A percentile compares a stretch with the other conserved stretches of the same genome.
phyloP scores from a whole-genome alignment of 2,113 vertebrate species.

The Chlorocebus sabaeus region DNA sequence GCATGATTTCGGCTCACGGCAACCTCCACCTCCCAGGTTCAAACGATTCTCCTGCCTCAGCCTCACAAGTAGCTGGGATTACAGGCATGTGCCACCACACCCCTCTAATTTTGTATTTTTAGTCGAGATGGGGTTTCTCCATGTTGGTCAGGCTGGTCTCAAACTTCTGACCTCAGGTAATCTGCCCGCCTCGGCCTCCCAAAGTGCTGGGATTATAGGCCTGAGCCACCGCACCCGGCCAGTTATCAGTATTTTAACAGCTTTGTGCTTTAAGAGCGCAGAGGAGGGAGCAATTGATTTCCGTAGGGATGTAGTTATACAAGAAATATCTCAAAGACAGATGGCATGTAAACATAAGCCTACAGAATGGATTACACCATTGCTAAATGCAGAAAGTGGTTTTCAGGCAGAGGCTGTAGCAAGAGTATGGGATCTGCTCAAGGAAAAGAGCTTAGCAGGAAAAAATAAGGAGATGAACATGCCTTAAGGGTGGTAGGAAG shows the following conservation, averaged over 20 bases:
- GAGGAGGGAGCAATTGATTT: not conserved
- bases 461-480: not conserved
- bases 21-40: too few species aligned
- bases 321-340: not conserved
- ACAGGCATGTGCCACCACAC: too few species aligned
- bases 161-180: too few species aligned
- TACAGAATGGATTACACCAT: not conserved
- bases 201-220: too few species aligned
- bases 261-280: not conserved
- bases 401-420: not conserved
- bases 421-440: not conserved
- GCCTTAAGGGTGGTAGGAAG: not conserved
- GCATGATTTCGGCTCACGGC: too few species aligned
- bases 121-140: too few species aligned
- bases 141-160: too few species aligned
- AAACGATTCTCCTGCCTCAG: too few species aligned
- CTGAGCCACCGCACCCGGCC: accelerated
- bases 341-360: not conserved
- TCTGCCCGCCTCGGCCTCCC: too few species aligned
- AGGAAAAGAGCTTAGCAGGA: not conserved
- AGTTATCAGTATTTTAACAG: not conserved
- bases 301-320: not conserved
- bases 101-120: too few species aligned
- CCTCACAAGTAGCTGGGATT: too few species aligned
- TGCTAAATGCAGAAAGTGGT: not conserved